These are phyloP conservation scores for Ptychochromis oligacanthus DNA, from an alignment of 2,113 vertebrate species.

Conservation along the genomic window DNA sequence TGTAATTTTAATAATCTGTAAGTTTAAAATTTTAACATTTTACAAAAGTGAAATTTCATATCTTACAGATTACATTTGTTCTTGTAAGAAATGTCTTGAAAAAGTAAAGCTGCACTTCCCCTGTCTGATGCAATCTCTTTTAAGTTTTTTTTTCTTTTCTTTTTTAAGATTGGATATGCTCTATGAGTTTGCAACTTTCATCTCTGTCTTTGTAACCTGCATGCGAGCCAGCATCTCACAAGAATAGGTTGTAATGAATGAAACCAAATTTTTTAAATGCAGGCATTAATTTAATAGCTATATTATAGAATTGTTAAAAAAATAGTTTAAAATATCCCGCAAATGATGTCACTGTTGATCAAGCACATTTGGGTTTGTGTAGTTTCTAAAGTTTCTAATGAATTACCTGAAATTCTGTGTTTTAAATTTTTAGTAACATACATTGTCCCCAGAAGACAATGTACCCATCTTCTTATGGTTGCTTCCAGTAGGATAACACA, in stretches of 20 bases:
- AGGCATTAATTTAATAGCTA: too few species aligned
- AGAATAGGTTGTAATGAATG: background rate
- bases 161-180: background rate
- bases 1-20: background rate
- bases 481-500: too few species aligned
- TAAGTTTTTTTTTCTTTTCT: background rate
- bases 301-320: too few species aligned
- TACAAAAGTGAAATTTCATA: background rate
- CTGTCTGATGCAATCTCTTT: background rate
- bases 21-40: background rate
- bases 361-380: too few species aligned
- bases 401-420: background rate
- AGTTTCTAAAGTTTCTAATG: too few species aligned
- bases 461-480: too few species aligned
- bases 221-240: background rate
- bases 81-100: background rate
- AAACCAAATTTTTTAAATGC: background rate
- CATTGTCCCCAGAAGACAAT: background rate
- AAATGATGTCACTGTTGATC: too few species aligned
- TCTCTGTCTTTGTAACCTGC: constrained; percentile 8
- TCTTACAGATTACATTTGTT: constrained; percentile 1
- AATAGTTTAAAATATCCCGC: too few species aligned
- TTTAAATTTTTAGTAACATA: background rate
- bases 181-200: background rate
- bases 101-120: background rate